phyloP scores from a whole-genome alignment of 2,888 invertebrate species.

The Notodromas monacha region DNA sequence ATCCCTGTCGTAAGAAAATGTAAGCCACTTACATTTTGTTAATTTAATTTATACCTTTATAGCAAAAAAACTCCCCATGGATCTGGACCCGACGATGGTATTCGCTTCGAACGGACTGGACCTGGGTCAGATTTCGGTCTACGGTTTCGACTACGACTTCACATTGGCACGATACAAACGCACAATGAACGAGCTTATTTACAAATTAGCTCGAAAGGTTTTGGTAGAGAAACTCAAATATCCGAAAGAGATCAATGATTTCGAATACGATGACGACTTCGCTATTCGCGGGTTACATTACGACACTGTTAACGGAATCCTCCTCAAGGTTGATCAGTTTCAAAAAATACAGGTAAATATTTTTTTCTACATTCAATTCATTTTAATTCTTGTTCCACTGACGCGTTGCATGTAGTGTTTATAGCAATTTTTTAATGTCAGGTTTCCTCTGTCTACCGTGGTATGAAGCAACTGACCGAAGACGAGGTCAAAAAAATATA shows the following conservation, averaged over 20 bases:
- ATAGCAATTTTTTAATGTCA: no score
- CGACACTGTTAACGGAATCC: conserved; percentile 70
- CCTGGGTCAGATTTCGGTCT: conserved; percentile 58
- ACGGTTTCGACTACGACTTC: conserved; percentile 96
- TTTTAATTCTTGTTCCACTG: no score
- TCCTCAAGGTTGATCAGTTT: conserved; percentile 79
- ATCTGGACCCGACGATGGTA: conserved; percentile 54
- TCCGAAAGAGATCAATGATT: conserved; percentile 36
- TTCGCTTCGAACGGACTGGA: conserved; percentile 89
- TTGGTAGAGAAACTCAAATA: conserved; percentile 40
- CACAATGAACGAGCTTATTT: conserved; percentile 52
- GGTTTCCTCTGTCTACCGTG: conserved; percentile 54
- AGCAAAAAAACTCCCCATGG: conserved; percentile 57
- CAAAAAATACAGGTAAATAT: conserved; percentile 83
- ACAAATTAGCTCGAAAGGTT: conserved; percentile 54
- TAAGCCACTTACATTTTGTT: conserved; percentile 8
- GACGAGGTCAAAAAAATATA: not conserved
- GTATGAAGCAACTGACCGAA: not conserved
- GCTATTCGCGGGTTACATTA: conserved; percentile 90
- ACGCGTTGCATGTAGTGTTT: no score
- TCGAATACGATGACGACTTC: conserved; percentile 69
- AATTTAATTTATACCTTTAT: conserved; percentile 13
- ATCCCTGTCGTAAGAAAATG: no score
- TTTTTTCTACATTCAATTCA: no score
- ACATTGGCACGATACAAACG: conserved; percentile 81